Percentiles rank a stretch among this genome's conserved stretches.
These are phyloP conservation scores for Tipula vernalis DNA, from an alignment of 2,888 invertebrate genomes.

Conservation along the genomic window DNA sequence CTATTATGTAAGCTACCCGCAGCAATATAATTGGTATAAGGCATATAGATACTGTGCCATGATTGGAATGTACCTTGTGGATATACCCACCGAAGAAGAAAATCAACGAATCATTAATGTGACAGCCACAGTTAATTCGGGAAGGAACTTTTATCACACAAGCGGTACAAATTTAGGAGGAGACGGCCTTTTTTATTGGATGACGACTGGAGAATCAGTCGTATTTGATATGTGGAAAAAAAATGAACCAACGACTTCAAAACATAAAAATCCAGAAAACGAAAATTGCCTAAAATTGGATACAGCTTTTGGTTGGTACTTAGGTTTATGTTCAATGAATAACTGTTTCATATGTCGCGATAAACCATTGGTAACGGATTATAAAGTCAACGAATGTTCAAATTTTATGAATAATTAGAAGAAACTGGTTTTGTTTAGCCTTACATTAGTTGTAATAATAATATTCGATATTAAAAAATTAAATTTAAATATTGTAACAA, in stretches of 20 bases:
- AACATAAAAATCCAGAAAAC: neutral
- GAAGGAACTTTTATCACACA: neutral
- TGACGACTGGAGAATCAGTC: neutral
- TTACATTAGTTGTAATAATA: too few relatives aligned
- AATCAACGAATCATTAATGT: neutral
- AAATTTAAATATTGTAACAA: too few relatives aligned
- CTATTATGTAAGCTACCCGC: neutral
- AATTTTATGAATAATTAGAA: too few relatives aligned
- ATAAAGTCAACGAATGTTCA: too few relatives aligned
- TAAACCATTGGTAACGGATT: neutral
- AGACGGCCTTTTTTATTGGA: neutral
- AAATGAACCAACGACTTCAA: neutral
- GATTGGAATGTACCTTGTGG: neutral
- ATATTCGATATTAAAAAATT: too few relatives aligned
- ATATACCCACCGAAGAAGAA: neutral
- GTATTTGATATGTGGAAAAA: neutral
- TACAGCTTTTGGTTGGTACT: neutral
- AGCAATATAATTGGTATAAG: neutral
- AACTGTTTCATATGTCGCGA: neutral
- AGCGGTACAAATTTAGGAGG: neutral
- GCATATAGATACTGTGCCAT: neutral
- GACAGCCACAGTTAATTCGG: too few relatives aligned
- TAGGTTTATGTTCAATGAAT: neutral
- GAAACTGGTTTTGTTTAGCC: too few relatives aligned
- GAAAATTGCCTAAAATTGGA: neutral